A percentile compares a stretch with the other conserved stretches of the same genome.
phyloP scores from a whole-genome alignment of 2,888 invertebrate species.

The Epicampocera succincta region DNA sequence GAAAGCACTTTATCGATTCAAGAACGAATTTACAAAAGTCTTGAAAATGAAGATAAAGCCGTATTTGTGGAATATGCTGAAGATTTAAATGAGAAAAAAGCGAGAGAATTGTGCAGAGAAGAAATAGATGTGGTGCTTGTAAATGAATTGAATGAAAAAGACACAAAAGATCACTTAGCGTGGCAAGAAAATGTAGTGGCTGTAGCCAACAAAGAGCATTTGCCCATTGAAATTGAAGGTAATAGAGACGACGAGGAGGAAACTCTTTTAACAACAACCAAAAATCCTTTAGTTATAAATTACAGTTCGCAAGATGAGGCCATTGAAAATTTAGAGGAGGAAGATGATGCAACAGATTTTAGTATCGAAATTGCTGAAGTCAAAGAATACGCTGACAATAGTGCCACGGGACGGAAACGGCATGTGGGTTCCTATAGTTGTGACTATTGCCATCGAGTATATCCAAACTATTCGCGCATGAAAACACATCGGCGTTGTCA shows the following conservation, averaged over 20 bases:
- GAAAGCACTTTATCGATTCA: conserved; percentile 23
- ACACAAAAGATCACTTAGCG: conserved; percentile 50
- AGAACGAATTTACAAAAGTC: conserved; percentile 14
- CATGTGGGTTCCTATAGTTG: conserved; percentile 69
- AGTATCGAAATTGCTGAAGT: neutral
- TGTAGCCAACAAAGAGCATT: conserved; percentile 68
- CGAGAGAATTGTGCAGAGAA: neutral
- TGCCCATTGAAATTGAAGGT: conserved; percentile 60
- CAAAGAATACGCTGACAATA: neutral
- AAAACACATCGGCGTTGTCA: conserved; percentile 71
- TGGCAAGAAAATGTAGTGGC: conserved; percentile 70
- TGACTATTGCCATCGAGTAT: conserved; percentile 70
- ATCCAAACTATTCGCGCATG: conserved; percentile 72
- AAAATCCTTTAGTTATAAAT: conserved; percentile 23
- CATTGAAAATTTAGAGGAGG: conserved; percentile 7
- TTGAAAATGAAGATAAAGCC: conserved; percentile 25
- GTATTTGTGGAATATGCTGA: conserved; percentile 41
- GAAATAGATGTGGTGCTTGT: conserved; percentile 30
- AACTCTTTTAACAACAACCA: conserved; percentile 3
- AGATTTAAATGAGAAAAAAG: conserved; percentile 16
- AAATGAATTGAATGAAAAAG: conserved; percentile 11
- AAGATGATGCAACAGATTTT: neutral
- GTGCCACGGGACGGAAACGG: conserved; percentile 52
- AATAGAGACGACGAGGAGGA: neutral
- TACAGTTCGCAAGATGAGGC: conserved; percentile 52